Evolutionary conservation across 1,140 invertebrate species (phyloP).

Genomic region (silkworm (Bombyx mori)): DNA sequence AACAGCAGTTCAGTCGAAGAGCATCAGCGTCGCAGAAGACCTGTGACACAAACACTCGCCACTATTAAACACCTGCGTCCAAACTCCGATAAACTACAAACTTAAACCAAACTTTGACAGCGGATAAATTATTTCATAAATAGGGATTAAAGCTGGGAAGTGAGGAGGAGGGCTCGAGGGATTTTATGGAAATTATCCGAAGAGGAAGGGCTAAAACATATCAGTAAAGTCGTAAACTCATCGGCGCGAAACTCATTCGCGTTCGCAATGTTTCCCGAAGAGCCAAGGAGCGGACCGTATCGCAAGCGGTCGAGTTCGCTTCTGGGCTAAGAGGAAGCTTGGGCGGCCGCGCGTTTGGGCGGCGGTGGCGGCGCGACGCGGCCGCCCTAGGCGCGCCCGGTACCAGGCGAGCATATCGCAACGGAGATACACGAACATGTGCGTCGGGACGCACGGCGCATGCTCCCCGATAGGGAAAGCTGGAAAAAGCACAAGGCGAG

Average conservation of each 20-base stretch:
- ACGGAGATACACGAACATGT: constrained; percentile 44
- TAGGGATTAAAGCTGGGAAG: constrained; percentile 6
- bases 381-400: constrained; percentile 64
- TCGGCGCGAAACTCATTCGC: constrained; percentile 34
- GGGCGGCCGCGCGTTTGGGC: constrained; percentile 48
- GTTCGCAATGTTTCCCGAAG: constrained; percentile 29
- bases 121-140: not conserved
- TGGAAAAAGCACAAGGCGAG: constrained; percentile 35
- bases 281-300: constrained; percentile 42
- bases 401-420: constrained; percentile 43
- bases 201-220: constrained; percentile 7
- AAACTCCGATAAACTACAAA: constrained; percentile 25
- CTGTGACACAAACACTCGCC: constrained; percentile 40
- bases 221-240: constrained; percentile 1
- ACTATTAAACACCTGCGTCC: constrained; percentile 16
- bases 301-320: constrained; percentile 48
- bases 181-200: constrained; percentile 7
- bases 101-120: constrained; percentile 4
- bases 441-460: constrained; percentile 50
- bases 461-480: constrained; percentile 42
- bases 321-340: constrained; percentile 51
- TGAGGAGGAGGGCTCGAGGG: not conserved
- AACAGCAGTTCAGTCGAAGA: constrained; percentile 24
- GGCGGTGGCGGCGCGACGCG: constrained; percentile 62
- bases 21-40: constrained; percentile 38